Percentiles rank a stretch among this genome's conserved stretches.
phyloP scores from a whole-genome alignment of 2,797 vertebrate species.

The Enteromius radiatus region DNA sequence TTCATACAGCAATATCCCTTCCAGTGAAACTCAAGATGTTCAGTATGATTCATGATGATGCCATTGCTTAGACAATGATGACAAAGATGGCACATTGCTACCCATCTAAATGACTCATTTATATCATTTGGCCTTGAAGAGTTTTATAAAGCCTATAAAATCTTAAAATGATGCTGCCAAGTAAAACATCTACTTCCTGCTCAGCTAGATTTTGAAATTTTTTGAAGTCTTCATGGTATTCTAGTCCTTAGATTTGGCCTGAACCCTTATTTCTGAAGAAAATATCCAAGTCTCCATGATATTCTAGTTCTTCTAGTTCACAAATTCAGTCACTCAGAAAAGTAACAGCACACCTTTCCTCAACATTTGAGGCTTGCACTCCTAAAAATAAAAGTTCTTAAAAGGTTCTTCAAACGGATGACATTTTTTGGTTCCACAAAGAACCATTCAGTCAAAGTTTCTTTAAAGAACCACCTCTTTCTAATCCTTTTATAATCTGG shows the following conservation, averaged over 20 bases:
- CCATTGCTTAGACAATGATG: conserved; percentile 7
- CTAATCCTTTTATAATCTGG: too few relatives aligned
- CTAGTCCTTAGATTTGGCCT: background rate
- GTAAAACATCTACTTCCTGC: background rate
- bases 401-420: too few relatives aligned
- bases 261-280: background rate
- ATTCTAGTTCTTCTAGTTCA: background rate
- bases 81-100: background rate
- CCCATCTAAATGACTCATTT: background rate
- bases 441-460: too few relatives aligned
- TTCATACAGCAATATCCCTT: background rate
- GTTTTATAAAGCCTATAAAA: background rate
- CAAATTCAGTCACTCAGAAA: background rate
- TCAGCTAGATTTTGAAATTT: background rate
- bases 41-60: conserved; percentile 3
- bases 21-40: background rate
- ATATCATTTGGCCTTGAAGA: background rate
- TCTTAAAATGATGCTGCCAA: background rate
- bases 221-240: background rate
- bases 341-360: background rate
- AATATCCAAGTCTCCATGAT: background rate
- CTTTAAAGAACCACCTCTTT: too few relatives aligned
- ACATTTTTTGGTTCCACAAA: too few relatives aligned
- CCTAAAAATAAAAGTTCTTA: too few relatives aligned
- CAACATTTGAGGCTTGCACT: background rate